Evolutionary conservation across 1,140 invertebrate species (phyloP).

Genomic region (Proctacanthus coquilletti): DNA sequence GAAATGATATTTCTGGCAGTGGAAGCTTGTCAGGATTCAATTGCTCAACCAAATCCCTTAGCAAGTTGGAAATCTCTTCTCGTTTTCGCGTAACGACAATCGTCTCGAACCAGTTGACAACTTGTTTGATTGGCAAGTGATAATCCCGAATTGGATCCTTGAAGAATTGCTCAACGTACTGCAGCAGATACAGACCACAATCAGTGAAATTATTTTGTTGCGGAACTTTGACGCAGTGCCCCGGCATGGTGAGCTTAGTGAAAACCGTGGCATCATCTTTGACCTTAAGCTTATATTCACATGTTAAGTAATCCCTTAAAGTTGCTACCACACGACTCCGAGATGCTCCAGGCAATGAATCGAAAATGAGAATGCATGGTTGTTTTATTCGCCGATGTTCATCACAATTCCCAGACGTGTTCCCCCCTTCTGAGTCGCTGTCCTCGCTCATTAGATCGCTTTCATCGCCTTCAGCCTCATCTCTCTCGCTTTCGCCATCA

Average conservation of each 20-base stretch:
- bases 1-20: slow-evolving; percentile 46
- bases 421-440: slow-evolving; percentile 37
- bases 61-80: slow-evolving; percentile 58
- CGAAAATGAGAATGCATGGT: slow-evolving; percentile 89
- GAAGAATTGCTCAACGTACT: slow-evolving; percentile 95
- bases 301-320: slow-evolving; percentile 73
- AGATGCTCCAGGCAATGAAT: slow-evolving; percentile 72
- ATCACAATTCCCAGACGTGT: slow-evolving; percentile 7
- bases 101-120: slow-evolving; percentile 65
- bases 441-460: slow-evolving; percentile 43
- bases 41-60: slow-evolving; percentile 52
- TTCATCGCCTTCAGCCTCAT: slow-evolving; percentile 69
- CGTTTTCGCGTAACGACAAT: slow-evolving; percentile 60
- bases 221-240: slow-evolving; percentile 73
- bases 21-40: slow-evolving; percentile 37
- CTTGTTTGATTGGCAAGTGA: slow-evolving; percentile 52
- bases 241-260: slow-evolving; percentile 66
- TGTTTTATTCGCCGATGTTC: slow-evolving; percentile 16
- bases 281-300: slow-evolving; percentile 75
- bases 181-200: slow-evolving; percentile 88
- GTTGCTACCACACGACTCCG: slow-evolving; percentile 70
- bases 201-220: slow-evolving; percentile 95
- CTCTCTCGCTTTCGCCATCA: slow-evolving; percentile 55
- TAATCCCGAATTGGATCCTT: slow-evolving; percentile 61
- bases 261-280: slow-evolving; percentile 36